phyloP scores from a whole-genome alignment of 2,797 vertebrate genomes.

The Myotis findleyi region DNA sequence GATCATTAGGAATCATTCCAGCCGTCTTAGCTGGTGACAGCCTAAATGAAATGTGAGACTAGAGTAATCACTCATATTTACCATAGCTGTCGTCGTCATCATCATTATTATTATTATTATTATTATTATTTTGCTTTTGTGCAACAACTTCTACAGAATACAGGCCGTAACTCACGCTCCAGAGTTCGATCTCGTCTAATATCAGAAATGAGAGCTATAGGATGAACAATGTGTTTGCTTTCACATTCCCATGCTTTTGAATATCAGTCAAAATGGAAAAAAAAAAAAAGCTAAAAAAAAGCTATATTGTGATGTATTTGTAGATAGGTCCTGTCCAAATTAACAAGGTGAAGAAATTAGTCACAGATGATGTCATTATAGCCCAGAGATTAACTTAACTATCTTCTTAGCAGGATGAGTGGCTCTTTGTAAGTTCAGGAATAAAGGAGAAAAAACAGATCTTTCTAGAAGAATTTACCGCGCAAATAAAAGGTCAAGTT shows the following conservation, averaged over 20 bases:
- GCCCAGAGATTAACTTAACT: neutral
- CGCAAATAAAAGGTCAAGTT: neutral
- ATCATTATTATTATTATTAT: rapidly evolving
- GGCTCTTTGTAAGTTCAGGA: neutral
- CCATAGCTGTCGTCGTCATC: neutral
- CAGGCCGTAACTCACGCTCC: too few relatives aligned
- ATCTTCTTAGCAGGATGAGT: neutral
- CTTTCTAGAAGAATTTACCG: neutral
- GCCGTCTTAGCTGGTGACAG: neutral
- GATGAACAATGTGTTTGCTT: neutral
- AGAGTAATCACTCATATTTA: neutral
- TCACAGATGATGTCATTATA: neutral
- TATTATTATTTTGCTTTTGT: neutral
- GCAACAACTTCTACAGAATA: neutral
- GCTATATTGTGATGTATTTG: neutral
- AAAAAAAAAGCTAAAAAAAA: neutral
- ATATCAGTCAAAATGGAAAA: neutral
- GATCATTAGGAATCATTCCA: neutral
- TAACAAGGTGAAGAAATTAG: neutral
- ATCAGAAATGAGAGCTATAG: neutral
- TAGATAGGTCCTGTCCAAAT: neutral
- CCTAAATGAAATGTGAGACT: neutral
- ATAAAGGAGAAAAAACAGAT: neutral
- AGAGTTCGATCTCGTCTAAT: neutral
- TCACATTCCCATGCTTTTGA: neutral